Conservation (phyloP, 2,113 vertebrate species). For the Puffinus mauretanicus region DNA sequence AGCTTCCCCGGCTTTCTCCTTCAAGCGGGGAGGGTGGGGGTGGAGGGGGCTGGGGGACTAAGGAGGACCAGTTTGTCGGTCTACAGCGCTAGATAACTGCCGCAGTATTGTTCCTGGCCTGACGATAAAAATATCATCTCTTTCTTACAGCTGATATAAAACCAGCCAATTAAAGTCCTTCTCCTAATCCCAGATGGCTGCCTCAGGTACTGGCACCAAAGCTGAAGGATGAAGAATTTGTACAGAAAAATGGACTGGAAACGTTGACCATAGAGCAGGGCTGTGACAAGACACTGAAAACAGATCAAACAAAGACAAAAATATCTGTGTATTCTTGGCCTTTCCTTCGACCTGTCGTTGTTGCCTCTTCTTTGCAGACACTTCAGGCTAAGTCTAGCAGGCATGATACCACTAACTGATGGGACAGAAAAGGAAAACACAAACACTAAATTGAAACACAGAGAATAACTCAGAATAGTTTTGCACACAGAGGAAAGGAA, state of each 20-base stretch:
- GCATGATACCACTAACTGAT: background rate
- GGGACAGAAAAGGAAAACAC: background rate
- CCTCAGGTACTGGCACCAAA: background rate
- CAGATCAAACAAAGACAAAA: background rate
- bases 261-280: accelerated
- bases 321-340: background rate
- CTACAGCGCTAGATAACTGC: background rate
- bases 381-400: background rate
- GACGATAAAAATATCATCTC: background rate
- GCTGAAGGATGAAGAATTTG: background rate
- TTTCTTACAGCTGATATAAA: background rate
- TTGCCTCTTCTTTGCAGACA: background rate
- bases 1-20: background rate
- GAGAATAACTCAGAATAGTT: background rate
- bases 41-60: background rate
- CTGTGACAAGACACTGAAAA: background rate
- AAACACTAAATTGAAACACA: background rate
- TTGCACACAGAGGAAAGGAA: background rate
- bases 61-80: background rate
- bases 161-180: background rate
- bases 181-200: background rate
- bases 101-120: background rate
- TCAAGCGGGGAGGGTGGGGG: background rate
- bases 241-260: background rate
- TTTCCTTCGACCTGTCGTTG: background rate